phyloP scores from a whole-genome alignment of 2,888 invertebrate species.

The Gerris lacustris region DNA sequence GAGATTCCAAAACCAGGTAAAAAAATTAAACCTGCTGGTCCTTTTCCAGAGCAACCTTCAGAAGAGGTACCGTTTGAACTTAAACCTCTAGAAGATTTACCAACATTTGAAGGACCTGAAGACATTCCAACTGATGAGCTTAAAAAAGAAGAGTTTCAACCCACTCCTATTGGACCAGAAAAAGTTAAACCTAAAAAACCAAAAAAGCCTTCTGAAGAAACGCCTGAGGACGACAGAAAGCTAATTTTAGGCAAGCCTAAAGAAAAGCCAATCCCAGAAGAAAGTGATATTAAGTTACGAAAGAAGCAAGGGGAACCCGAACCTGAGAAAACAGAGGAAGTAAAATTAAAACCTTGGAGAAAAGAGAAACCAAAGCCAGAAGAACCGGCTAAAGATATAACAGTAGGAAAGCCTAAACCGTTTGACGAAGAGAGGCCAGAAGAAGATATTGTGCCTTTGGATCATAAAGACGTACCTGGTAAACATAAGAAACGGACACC shows the following conservation, averaged over 20 bases:
- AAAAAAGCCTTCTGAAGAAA: slow-evolving; percentile 19
- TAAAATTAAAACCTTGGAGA: slow-evolving; percentile 35
- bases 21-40: slow-evolving; percentile 21
- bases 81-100: slow-evolving; percentile 30
- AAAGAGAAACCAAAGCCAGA: slow-evolving; percentile 34
- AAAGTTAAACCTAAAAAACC: slow-evolving; percentile 12
- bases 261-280: slow-evolving; percentile 31
- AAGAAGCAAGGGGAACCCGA: slow-evolving; percentile 37
- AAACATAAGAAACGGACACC: slow-evolving; percentile 40
- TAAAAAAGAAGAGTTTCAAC: slow-evolving; percentile 23
- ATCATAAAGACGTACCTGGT: slow-evolving; percentile 33
- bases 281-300: slow-evolving; percentile 36
- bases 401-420: slow-evolving; percentile 34
- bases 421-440: slow-evolving; percentile 31
- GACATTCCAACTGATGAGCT: slow-evolving; percentile 20
- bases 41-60: slow-evolving; percentile 30
- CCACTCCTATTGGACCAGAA: slow-evolving; percentile 25
- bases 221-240: slow-evolving; percentile 28
- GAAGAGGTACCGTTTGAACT: slow-evolving; percentile 27
- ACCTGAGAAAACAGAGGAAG: slow-evolving; percentile 35
- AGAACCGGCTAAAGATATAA: slow-evolving; percentile 30
- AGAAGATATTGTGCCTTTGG: slow-evolving; percentile 14
- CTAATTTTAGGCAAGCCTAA: slow-evolving; percentile 29
- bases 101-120: slow-evolving; percentile 33
- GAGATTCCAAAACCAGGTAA: slow-evolving; percentile 21